Evolutionary conservation across 2,113 vertebrate species (phyloP), one percentile per base, ranked within the genome.

Genomic region (Channa maculata): DNA sequence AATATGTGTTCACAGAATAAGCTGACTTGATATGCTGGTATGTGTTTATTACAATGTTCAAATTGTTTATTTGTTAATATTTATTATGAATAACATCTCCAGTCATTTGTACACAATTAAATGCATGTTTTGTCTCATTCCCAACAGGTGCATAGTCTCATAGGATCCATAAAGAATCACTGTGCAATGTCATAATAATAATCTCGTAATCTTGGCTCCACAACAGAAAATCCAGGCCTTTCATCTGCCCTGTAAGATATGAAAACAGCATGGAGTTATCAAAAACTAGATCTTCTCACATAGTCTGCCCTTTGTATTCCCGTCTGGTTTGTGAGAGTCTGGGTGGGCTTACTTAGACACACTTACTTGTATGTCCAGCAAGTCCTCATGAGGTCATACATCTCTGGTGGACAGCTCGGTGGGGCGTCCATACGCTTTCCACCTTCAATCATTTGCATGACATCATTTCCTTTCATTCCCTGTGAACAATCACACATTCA

Each of bases 361-460:
- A 94, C 96, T 96, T 79, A 99, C 98, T 95, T 96, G 43, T 97
- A 99, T 0, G 94, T 99, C 98, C 98, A 99, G 86, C 97, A 99
- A 41, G 93, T 89, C 63, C 85, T 95, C 97, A 99, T 98, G 37
- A 98, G 90, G 9, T 96, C 93, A 0, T 95, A 97, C 85, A 98
- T 92, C 92, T 99, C 97, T 14, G 83, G 24, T 0, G 97, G 97
- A 71, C 97, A 98, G 65, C 90, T 92, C 0, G 63, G 0, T 0
- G 97, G 98, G 52, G 94, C 61, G 0, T 94, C 94, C 97, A 99
- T 95, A 13, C 98, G 92, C 8, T 92, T 87, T n/a, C 96, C 96
- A 77, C 85, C 93, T 78, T 99, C 97, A 83, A 99, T 94, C 97
- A 99, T 97, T 68, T 95, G 94, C 1, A 96, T 90, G 6, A 98